Percentiles rank a stretch among this genome's conserved stretches.
Evolutionary conservation across 2,888 invertebrate species (phyloP).

Genomic region (Sepioteuthis lessoniana): DNA sequence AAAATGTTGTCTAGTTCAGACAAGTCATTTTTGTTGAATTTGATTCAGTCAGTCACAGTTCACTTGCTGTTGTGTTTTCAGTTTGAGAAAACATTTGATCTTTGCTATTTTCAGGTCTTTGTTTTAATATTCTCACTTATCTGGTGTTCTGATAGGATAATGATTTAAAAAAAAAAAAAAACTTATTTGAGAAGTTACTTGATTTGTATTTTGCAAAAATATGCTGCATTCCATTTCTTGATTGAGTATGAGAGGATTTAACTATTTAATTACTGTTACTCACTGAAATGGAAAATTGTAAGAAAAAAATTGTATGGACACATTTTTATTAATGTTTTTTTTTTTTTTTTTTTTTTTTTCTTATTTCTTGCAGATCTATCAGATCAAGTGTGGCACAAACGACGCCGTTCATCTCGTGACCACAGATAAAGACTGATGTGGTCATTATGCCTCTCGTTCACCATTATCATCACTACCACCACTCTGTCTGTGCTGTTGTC

Average conservation of each 20-base stretch:
- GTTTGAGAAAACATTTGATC: background rate
- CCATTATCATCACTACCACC: background rate
- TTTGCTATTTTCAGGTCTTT: background rate
- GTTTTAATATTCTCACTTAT: background rate
- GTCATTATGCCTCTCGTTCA: constrained; percentile 11
- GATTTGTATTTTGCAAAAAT: background rate
- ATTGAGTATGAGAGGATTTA: background rate
- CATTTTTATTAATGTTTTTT: background rate
- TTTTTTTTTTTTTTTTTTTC: background rate
- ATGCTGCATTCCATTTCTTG: background rate
- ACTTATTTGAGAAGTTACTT: background rate
- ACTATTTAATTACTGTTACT: background rate
- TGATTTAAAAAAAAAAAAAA: background rate
- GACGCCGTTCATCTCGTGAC: constrained; percentile 49
- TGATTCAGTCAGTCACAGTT: background rate
- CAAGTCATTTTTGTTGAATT: background rate
- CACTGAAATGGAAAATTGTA: background rate
- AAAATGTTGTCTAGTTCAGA: background rate
- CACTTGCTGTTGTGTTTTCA: background rate
- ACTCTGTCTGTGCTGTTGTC: constrained; percentile 36
- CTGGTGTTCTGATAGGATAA: background rate
- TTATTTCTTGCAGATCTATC: constrained; percentile 36
- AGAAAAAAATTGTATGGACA: background rate
- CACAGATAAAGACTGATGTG: constrained; percentile 44
- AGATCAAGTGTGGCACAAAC: constrained; percentile 47